phyloP scores from a whole-genome alignment of 2,888 invertebrate genomes.

The Drosophila flavopinicola region DNA sequence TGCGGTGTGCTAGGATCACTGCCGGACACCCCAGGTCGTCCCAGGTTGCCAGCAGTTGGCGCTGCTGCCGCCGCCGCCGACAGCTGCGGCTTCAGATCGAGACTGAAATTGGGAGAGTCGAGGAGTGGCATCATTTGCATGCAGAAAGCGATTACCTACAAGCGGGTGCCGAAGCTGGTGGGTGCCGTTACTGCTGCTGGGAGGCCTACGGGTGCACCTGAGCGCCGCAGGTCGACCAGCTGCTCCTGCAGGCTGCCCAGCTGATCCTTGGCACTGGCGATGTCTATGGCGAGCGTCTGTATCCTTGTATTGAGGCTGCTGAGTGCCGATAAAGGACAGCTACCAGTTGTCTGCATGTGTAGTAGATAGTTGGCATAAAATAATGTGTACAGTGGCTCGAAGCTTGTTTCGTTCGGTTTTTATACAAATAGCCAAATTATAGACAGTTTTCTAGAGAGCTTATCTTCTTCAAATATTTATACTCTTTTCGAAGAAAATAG shows the following conservation, averaged over 20 bases:
- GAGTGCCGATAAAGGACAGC: slow-evolving; percentile 47
- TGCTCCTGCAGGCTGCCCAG: slow-evolving; percentile 65
- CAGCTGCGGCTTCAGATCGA: slow-evolving; percentile 22
- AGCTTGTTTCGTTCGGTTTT: too few species aligned
- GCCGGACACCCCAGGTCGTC: not conserved
- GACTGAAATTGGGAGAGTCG: slow-evolving; percentile 22
- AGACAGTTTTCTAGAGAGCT: too few species aligned
- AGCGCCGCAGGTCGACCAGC: slow-evolving; percentile 54
- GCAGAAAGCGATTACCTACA: slow-evolving; percentile 34
- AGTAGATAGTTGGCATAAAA: too few species aligned
- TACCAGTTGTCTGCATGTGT: slow-evolving; percentile 28
- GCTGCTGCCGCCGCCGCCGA: not conserved
- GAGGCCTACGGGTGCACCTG: not conserved
- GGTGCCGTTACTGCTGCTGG: not conserved
- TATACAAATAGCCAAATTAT: too few species aligned
- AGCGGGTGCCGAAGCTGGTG: slow-evolving; percentile 28
- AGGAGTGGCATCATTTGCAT: not conserved
- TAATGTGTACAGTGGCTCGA: too few species aligned
- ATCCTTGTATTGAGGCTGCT: slow-evolving; percentile 54
- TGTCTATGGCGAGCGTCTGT: slow-evolving; percentile 49
- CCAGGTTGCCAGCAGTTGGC: not conserved
- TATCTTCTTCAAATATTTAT: too few species aligned
- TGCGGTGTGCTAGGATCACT: slow-evolving; percentile 37
- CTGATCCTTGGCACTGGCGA: slow-evolving; percentile 39
- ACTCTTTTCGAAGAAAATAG: too few species aligned